Evolutionary conservation across 2,888 invertebrate genomes (phyloP), one percentile per base, ranked within the genome.

Genomic region (Sphinx pinastri): DNA sequence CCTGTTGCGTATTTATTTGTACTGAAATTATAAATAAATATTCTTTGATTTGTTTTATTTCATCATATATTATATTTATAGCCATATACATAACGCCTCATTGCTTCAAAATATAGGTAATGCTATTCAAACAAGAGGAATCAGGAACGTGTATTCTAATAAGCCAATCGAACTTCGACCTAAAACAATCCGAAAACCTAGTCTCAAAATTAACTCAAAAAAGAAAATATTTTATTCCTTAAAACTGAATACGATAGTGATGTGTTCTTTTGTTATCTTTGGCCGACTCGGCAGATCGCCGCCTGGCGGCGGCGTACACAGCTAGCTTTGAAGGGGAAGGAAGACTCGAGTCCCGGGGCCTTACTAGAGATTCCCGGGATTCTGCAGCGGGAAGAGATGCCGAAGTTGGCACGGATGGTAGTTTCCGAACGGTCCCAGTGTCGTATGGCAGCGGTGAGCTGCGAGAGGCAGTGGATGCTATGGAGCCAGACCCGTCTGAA

Each of bases 181-280:
- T 19, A 47, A 19, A 63, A 63, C 49, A 63, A 63, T 47, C 63
- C 49, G 49, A 47, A 49, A 63, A 49, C 49, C 63, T 63, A 19
- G 7, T 49, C 19, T 13, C 16, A 63, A 47, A 60, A 25, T 25
- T 57, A 13, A 47, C 16, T 11, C 5, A 19, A 47, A 49, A 63
- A 10, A 49, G 19, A 6, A 63, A 25, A 57, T 57, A 25, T 12
- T 49, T 49, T 63, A 63, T 49, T 16, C n/a, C 0, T 79, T 93
- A 97, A 88, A 97, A 97, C 84, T 97, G 97, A 83, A 97, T 97
- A 73, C 96, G 95, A 85, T 96, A 97, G 86, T 96, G 96, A 83
- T 95, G 96, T 45, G 95, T 95, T 71, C 95, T 81, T 74, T 94
- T 94, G 63, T 81, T 87, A 71, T 95, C 95, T 77, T 95, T 94